These are phyloP conservation scores for Channallabes apus DNA, from an alignment of 2,797 vertebrate species.

Conservation along the genomic window DNA sequence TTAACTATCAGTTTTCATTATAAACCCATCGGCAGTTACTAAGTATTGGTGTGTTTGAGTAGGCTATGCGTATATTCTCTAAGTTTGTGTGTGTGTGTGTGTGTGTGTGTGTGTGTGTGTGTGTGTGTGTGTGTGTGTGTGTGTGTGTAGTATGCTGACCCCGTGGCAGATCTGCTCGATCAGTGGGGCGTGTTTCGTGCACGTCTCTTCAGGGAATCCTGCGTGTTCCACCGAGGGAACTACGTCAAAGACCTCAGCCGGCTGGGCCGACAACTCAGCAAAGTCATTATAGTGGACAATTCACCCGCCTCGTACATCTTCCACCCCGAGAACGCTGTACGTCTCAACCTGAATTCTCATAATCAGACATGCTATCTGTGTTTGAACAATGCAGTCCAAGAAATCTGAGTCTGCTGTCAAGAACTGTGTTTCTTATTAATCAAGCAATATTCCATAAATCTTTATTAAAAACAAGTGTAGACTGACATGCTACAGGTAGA, in stretches of 20 bases:
- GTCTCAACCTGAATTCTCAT: constrained; percentile 54
- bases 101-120: not conserved
- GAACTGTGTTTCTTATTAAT: not conserved
- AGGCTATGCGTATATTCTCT: not conserved
- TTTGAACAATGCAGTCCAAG: not conserved
- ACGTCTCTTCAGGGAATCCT: constrained; percentile 97
- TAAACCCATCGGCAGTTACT: not conserved
- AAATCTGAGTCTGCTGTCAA: not conserved
- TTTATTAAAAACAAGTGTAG: not conserved
- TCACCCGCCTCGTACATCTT: constrained; percentile 99
- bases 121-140: constrained; percentile 47
- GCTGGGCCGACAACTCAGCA: constrained; percentile 91
- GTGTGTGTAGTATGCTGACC: constrained; percentile 87
- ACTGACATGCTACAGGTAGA: not conserved
- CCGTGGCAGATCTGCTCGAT: constrained; percentile 95
- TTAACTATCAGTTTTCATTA: not conserved
- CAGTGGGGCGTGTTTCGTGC: constrained; percentile 95
- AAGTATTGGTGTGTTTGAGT: not conserved
- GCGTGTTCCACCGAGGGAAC: constrained; percentile 97
- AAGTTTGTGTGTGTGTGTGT: constrained; percentile 45
- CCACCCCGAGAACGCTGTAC: constrained; percentile 97
- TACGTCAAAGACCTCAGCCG: constrained; percentile 99
- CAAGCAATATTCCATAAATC: not conserved
- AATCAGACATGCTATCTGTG: not conserved
- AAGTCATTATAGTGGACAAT: constrained; percentile 98